Evolutionary conservation across 2,797 vertebrate genomes (phyloP), one percentile per base, ranked within the genome.

Genomic region (Nannoperca australis): DNA sequence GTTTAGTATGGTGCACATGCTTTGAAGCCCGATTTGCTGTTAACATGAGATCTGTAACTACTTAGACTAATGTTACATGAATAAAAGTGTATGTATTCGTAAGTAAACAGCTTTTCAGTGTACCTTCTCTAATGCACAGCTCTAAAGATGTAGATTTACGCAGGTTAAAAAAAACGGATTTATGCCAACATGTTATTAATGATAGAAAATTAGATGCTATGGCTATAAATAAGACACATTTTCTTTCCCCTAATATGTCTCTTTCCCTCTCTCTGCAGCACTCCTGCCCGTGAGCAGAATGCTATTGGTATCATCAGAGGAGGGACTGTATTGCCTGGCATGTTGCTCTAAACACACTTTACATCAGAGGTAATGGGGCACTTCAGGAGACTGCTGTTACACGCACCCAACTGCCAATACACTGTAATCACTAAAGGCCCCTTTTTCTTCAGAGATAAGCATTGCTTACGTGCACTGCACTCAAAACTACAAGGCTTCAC

Each of bases 281-380:
- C 27, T 58, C 5, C 34, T 62, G n/a, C 75, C 67, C 4, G 36
- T 70, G 70, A 82, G 82, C 73, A 82, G 67, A 82, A 75, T 81
- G 56, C 64, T 42, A 12, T 30, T 49, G 30, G 44, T 42, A 30
- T 67, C 12, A 13, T 88, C 74, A 82, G 58, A 80, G 53, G 61
- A 79, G 36, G 44, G 44, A 61, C 62, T 65, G 73, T 68, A 60
- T 58, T 64, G 70, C 70, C n/a, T 59, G 76, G 71, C 50, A 58
- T 74, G 82, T 82, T 82, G 60, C 75, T 89, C 64, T 83, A 74
- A 76, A 59, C 73, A 86, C 83, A 84, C 72, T 87, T 85, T 79
- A 82, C 86, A 90, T 88, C 78, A 87, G 71, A 86, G 73, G 71
- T 86, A 90, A 91, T 81, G 80, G 63, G 73, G 55, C 73, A 82